Conservation (phyloP, 2,888 invertebrate genomes). For the Liposcelis brunnea region DNA sequence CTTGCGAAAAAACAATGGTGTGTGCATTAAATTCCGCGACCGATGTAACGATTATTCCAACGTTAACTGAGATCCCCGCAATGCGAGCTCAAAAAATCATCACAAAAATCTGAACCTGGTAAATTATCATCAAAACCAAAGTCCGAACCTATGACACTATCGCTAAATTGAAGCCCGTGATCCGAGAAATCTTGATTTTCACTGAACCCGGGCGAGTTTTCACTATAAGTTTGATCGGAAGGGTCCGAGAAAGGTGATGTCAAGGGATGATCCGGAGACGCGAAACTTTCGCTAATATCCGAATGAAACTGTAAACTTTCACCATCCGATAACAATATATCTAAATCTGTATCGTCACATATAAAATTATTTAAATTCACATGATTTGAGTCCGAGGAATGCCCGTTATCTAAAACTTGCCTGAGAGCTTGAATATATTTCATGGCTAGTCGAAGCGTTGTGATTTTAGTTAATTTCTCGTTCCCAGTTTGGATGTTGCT, state of each 20-base stretch:
- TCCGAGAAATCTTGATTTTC: constrained; percentile 2
- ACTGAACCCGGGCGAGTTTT: not conserved
- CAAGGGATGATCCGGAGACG: not conserved
- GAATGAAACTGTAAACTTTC: constrained; percentile 3
- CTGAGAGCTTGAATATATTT: constrained; percentile 65
- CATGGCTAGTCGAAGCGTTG: constrained; percentile 72
- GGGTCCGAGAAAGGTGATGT: constrained; percentile 1
- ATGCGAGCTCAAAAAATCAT: constrained; percentile 5
- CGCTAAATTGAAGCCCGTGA: not conserved
- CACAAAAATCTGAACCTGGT: constrained; percentile 2
- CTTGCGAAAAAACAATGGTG: too few relatives aligned
- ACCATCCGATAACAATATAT: constrained; percentile 1
- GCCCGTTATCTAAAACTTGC: constrained; percentile 28
- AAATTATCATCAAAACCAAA: constrained; percentile 5
- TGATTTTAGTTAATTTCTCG: constrained; percentile 78
- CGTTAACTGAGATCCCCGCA: constrained; percentile 5
- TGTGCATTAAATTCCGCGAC: too few relatives aligned
- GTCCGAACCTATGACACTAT: constrained; percentile 3
- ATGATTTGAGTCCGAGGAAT: not conserved
- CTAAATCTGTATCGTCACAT: constrained; percentile 1
- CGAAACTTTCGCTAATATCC: constrained; percentile 1
- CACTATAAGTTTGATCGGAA: not conserved
- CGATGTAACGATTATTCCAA: too few relatives aligned
- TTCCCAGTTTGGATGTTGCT: constrained; percentile 24
- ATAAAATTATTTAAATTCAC: not conserved